Percentiles rank a stretch among this genome's conserved stretches.
Conservation (phyloP, 2,888 invertebrate species). For the Drosophila vallismaia region DNA sequence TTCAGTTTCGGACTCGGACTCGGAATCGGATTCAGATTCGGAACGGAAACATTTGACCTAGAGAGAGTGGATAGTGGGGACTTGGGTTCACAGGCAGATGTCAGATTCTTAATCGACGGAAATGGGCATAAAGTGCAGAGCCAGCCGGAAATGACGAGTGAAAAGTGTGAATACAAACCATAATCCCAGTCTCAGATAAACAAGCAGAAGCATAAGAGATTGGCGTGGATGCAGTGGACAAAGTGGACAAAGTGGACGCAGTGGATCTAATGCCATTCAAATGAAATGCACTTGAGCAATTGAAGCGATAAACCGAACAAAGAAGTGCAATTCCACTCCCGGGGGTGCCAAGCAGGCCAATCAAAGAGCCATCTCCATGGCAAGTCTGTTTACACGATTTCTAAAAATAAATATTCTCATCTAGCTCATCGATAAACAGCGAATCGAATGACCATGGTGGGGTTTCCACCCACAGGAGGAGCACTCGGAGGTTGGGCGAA, state of each 20-base stretch:
- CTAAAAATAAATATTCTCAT: constrained; percentile 25
- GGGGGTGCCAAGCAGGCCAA: constrained; percentile 6
- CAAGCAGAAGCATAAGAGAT: no score
- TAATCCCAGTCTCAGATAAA: constrained; percentile 1
- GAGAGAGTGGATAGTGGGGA: background rate
- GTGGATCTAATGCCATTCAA: constrained; percentile 3
- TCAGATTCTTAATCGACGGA: constrained; percentile 12
- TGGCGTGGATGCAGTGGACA: no score
- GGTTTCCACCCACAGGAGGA: background rate
- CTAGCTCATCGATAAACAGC: constrained; percentile 28
- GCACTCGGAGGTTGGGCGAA: no score
- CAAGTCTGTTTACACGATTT: constrained; percentile 20
- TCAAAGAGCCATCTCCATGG: constrained; percentile 2
- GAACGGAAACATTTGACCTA: background rate
- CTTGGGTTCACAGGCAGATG: background rate
- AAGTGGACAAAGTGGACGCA: background rate
- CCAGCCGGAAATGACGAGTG: constrained; percentile 31
- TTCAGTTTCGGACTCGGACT: background rate
- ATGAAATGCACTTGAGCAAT: constrained; percentile 18
- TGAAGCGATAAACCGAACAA: constrained; percentile 13
- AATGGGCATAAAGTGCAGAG: constrained; percentile 1
- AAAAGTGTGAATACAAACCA: constrained; percentile 2
- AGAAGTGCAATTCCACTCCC: background rate
- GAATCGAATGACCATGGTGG: constrained; percentile 10
- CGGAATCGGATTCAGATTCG: no score